phyloP scores from a whole-genome alignment of 2,888 invertebrate genomes.

The Ethmia dodecea region DNA sequence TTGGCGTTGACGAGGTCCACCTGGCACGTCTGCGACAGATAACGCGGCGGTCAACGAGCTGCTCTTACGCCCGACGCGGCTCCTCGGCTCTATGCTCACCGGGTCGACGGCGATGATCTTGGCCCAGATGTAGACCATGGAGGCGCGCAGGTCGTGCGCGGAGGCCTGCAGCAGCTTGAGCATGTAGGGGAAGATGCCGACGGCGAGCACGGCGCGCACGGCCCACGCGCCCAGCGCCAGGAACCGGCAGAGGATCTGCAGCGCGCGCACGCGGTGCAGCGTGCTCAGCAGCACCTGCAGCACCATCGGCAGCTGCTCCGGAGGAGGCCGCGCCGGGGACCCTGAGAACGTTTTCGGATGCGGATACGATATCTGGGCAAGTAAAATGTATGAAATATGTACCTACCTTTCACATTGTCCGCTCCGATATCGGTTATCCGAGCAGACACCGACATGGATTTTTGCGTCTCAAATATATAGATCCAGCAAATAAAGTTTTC shows the following conservation, averaged over 20 bases:
- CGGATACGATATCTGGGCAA: too few species aligned
- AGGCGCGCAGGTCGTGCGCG: slow-evolving; percentile 92
- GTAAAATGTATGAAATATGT: too few species aligned
- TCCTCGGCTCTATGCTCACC: too few species aligned
- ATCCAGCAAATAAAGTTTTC: too few species aligned
- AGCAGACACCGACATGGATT: too few species aligned
- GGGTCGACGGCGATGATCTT: slow-evolving; percentile 98
- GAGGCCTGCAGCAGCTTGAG: slow-evolving; percentile 97
- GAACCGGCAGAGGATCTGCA: slow-evolving; percentile 95
- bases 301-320: slow-evolving; percentile 98
- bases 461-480: too few species aligned
- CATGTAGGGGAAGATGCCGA: slow-evolving; percentile 99
- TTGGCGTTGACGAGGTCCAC: slow-evolving; percentile 95
- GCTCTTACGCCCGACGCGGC: too few species aligned
- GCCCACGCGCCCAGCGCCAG: slow-evolving; percentile 93
- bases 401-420: too few species aligned
- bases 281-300: slow-evolving; percentile 88
- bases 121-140: slow-evolving; percentile 99
- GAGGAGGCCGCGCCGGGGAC: slow-evolving; percentile 82
- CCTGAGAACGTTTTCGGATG: too few species aligned
- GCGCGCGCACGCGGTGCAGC: slow-evolving; percentile 93
- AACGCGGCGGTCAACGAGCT: too few species aligned
- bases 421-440: too few species aligned
- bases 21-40: slow-evolving; percentile 88
- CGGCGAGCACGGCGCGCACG: slow-evolving; percentile 95